phyloP scores from a whole-genome alignment of 1,140 invertebrate species.

The Cylas formicarius region DNA sequence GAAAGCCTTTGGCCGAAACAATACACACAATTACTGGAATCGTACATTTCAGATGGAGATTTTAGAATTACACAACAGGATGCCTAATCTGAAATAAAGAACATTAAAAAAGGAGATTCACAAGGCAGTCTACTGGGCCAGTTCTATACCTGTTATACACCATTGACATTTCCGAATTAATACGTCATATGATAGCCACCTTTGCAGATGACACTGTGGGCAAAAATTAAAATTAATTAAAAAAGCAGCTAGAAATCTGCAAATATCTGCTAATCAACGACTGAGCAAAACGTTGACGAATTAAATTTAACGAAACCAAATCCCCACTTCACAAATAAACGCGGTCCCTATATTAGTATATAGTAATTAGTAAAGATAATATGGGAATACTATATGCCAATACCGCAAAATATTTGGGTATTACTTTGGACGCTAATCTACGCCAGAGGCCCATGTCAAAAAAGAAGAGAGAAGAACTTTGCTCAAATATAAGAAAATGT shows the following conservation, averaged over 20 bases:
- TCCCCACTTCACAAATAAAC: no score
- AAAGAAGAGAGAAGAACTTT: no score
- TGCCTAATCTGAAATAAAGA: neutral
- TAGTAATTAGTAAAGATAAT: no score
- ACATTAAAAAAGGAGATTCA: neutral
- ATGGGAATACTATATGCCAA: conserved; percentile 9
- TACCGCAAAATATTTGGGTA: conserved; percentile 28
- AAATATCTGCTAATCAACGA: no score
- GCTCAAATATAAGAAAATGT: no score
- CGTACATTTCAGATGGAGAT: neutral
- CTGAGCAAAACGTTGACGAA: no score
- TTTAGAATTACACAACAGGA: neutral
- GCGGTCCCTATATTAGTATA: conserved; percentile 8
- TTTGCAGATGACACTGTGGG: conserved; percentile 3
- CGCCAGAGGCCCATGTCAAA: no score
- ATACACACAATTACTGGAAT: neutral
- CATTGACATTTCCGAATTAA: neutral
- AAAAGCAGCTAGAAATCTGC: no score
- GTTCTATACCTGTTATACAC: conserved; percentile 1
- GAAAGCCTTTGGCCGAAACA: neutral
- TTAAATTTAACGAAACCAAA: conserved; percentile 16
- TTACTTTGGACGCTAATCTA: conserved; percentile 28
- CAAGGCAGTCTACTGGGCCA: neutral
- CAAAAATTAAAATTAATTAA: no score
- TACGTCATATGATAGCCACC: neutral